Conservation (phyloP, 2,113 vertebrate genomes). For the Ondatra zibethicus region DNA sequence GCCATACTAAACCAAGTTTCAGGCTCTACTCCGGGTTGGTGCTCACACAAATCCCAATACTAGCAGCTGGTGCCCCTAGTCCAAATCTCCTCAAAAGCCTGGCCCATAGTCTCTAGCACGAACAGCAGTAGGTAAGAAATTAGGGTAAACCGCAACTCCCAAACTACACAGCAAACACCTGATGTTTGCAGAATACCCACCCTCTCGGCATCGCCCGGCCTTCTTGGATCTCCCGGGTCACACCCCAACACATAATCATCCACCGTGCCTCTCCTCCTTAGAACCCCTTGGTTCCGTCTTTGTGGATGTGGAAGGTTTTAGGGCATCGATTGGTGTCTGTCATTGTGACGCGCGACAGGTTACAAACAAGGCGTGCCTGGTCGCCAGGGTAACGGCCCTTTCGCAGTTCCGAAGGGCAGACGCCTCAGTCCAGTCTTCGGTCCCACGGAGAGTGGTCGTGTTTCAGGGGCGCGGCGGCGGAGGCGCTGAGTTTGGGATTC, state of each 20-base stretch:
- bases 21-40: background rate
- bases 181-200: background rate
- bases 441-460: slow-evolving; percentile 44
- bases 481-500: slow-evolving; percentile 22
- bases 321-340: slow-evolving; percentile 51
- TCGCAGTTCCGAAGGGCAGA: slow-evolving; percentile 44
- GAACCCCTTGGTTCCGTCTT: slow-evolving; percentile 58
- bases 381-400: slow-evolving; percentile 66
- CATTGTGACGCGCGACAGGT: background rate
- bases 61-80: no score
- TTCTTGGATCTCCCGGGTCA: slow-evolving; percentile 27
- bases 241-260: background rate
- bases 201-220: background rate
- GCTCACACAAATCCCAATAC: background rate
- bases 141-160: fast-evolving
- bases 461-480: slow-evolving; percentile 3
- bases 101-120: fast-evolving
- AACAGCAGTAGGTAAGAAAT: fast-evolving
- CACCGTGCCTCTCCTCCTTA: background rate
- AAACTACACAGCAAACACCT: background rate
- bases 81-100: background rate
- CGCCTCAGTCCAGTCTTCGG: background rate
- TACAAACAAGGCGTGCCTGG: slow-evolving; percentile 74
- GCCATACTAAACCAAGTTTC: background rate
- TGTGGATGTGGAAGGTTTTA: slow-evolving; percentile 41